phyloP scores from a whole-genome alignment of 1,140 invertebrate genomes.

The Diprion similis region DNA sequence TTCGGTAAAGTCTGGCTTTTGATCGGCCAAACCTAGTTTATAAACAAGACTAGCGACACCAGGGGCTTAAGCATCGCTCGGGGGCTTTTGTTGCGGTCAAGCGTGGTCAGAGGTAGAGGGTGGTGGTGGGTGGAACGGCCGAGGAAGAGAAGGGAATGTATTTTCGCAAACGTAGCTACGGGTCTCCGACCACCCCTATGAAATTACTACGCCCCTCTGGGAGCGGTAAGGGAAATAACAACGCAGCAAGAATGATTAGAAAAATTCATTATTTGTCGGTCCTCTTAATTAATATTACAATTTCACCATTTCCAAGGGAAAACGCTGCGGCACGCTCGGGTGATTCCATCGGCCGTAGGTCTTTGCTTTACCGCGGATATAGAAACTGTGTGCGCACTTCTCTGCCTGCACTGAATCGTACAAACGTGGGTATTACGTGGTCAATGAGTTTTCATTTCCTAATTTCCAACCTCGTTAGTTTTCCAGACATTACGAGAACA shows the following conservation, averaged over 20 bases:
- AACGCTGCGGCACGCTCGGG: not conserved
- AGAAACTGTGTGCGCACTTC: too few species aligned
- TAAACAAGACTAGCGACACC: conserved; percentile 1
- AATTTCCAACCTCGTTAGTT: not conserved
- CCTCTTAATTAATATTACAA: conserved; percentile 1
- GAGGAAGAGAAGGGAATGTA: conserved; percentile 8
- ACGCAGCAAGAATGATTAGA: conserved; percentile 4
- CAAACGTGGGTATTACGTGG: too few species aligned
- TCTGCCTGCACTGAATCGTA: too few species aligned
- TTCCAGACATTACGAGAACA: too few species aligned
- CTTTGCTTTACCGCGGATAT: not conserved
- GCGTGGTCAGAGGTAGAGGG: conserved; percentile 36
- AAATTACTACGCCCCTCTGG: conserved; percentile 5
- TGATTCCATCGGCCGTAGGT: not conserved
- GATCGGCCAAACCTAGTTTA: not conserved
- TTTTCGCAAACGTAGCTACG: conserved; percentile 2
- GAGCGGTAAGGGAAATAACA: conserved; percentile 5
- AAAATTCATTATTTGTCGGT: conserved; percentile 5
- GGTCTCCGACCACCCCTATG: not conserved
- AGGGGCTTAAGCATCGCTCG: conserved; percentile 1
- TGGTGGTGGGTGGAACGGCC: conserved; percentile 36
- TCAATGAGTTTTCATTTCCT: not conserved
- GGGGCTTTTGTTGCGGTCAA: conserved; percentile 17
- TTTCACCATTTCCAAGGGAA: not conserved
- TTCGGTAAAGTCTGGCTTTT: not conserved